Base-by-base conservation (phyloP, 2,113 vertebrate genomes). In the Plecturocebus donacophilus region DNA sequence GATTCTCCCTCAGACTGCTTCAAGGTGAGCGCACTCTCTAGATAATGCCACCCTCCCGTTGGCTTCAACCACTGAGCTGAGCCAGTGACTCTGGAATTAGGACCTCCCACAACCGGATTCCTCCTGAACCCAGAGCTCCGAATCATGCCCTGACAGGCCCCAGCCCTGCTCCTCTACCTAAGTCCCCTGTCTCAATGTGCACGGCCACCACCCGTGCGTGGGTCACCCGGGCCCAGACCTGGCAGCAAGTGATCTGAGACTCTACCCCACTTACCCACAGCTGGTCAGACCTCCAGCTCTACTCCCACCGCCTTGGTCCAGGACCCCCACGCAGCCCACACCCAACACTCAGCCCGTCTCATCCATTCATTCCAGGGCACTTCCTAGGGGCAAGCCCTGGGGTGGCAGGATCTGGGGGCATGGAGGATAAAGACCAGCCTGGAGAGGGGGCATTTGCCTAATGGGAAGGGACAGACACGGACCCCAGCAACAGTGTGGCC, bases 71-170 rank as follows among this genome's bases (percentile, higher is more conserved):
- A 25, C 64, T 17, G 10, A 7, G 20, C 3, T 4, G 25, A 70
- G 66, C 64, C 27, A 7, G 13, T 14, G 23, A 16, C 68, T 82
- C 54, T 73, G 4, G 0, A 38, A 7, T 38, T 47, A 8, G 38
- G 47, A 14, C 47, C 23, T 8, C 35, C 0, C 0, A 32, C 16
- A 23, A 14, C 25, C 20, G 0, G 2, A 77, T 27, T 6, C 19
- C 54, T 25, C 47, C 32, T 9, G 54, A 76, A 27, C 89, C n/a
- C 38, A 47, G 83, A 47, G 21, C 45, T 32, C 19, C 3, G 42
- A 8, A 16, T 27, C 49, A 17, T 73, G 45, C 73, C 30, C 56
- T 49, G n/a, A 71, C 27, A 14, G 38, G 64, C 21, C 27, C 38
- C 13, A 23, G 6, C 40, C 52, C 30, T n/a, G 40, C 16, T 35